Evolutionary conservation across 1,140 invertebrate genomes (phyloP), one percentile per base, ranked within the genome.

Genomic region (Caenorhabditis brenneri): DNA sequence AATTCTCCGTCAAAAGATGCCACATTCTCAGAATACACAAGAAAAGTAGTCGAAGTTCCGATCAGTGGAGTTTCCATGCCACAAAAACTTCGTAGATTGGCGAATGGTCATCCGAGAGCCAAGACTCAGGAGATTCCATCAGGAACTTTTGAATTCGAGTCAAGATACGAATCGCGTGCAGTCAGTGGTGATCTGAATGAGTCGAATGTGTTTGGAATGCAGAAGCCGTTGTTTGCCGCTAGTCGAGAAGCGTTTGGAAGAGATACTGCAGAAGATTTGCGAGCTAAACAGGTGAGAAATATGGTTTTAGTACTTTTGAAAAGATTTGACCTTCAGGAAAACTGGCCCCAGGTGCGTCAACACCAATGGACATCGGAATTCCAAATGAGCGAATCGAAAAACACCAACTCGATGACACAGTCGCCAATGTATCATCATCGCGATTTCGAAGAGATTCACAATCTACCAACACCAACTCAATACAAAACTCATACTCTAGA

Each of bases 101-200:
- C 53, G n/a, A 2, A 15, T 7, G 22, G 22, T 10, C n/a, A n/a
- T 27, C 22, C 58, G 36, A 12, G 29, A 33, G 29, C 58, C 10
- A 74, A 42, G n/a, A 74, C 65, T 74, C 65, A 74, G 29, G 65
- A 74, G n/a, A 74, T 74, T 1, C 65, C 36, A 19, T 2, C 29
- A 6, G 15, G 29, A 10, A 24, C 65, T 6, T 46, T 74, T 24
- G 65, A 74, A 24, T 74, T 74, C 36, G 65, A 74, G n/a, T 46
- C 36, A 0, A 74, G 65, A 74, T 74, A 74, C 65, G 36, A 74
- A 31, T 39, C 33, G 1, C 12, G 65, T 12, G 65, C 65, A 6
- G 65, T 46, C n/a, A 74, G 65, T 74, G 65, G 65, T 9, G 65
- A 74, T 74, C 16, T 74, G 22, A 74, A 74, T 24, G 65, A 39